These are phyloP conservation scores for Sphaerodactylus townsendi DNA, from an alignment of 2,113 vertebrate species.

Conservation along the genomic window DNA sequence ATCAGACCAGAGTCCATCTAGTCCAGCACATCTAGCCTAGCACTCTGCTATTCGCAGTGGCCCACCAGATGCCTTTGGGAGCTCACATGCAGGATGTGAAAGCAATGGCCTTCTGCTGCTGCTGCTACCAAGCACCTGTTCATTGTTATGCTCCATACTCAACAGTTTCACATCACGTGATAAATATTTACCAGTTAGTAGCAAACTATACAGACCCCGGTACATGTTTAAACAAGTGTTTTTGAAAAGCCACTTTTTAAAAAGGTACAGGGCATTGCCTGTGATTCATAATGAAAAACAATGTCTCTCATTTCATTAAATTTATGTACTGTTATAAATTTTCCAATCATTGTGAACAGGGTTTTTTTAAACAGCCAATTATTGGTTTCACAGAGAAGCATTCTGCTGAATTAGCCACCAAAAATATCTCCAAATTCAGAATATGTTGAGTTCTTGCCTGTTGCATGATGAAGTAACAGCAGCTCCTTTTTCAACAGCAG, in stretches of 20 bases:
- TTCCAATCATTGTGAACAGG: neutral
- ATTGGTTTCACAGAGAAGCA: neutral
- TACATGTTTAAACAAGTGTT: neutral
- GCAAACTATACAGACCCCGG: conserved; percentile 4
- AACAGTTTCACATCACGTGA: neutral
- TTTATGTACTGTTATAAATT: neutral
- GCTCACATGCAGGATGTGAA: no score
- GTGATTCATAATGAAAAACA: neutral
- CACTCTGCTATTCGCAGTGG: no score
- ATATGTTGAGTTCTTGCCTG: neutral
- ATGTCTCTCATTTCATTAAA: neutral
- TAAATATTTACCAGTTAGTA: conserved; percentile 12
- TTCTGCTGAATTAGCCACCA: neutral
- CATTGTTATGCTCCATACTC: neutral
- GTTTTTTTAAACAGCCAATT: neutral
- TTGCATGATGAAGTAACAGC: neutral
- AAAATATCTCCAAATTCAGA: neutral
- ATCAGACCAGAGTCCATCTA: no score
- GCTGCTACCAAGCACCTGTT: no score
- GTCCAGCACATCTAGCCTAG: no score
- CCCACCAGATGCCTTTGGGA: no score
- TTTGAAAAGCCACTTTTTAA: neutral
- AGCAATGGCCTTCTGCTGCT: no score
- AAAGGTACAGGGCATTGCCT: neutral
- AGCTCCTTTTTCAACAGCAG: neutral